phyloP scores from a whole-genome alignment of 2,113 vertebrate species.

The Apeltes quadracus region DNA sequence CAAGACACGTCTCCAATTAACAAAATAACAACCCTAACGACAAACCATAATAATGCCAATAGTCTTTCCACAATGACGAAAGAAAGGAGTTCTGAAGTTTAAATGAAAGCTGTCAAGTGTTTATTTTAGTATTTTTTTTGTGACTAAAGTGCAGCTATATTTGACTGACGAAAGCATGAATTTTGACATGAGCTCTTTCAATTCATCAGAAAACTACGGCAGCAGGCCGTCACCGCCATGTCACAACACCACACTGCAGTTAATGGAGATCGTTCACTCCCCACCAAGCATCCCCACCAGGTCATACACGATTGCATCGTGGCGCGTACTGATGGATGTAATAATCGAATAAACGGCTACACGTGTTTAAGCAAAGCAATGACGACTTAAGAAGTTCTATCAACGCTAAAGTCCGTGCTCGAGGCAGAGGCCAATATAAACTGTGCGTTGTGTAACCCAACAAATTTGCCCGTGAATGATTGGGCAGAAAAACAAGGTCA shows the following conservation, averaged over 20 bases:
- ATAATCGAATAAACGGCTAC: background rate
- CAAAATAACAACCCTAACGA: background rate
- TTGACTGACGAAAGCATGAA: background rate
- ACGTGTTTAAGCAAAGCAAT: background rate
- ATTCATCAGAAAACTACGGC: conserved; percentile 22
- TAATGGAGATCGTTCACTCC: background rate
- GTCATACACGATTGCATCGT: background rate
- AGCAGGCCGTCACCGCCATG: conserved; percentile 10
- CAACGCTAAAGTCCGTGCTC: background rate
- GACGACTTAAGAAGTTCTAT: background rate
- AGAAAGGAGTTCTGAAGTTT: background rate
- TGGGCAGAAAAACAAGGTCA: conserved; percentile 14
- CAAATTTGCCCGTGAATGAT: conserved; percentile 26
- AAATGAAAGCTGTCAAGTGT: background rate
- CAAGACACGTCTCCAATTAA: background rate
- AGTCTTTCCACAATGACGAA: background rate
- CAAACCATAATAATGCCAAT: background rate
- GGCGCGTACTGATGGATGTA: background rate
- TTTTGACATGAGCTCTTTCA: conserved; percentile 6
- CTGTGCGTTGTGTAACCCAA: background rate
- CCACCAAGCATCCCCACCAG: background rate
- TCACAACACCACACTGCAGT: conserved; percentile 14
- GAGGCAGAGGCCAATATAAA: background rate
- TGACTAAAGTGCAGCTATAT: conserved; percentile 1
- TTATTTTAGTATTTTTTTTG: background rate